Conservation (phyloP, 2,888 invertebrate species). For the Cheilosia grossa region DNA sequence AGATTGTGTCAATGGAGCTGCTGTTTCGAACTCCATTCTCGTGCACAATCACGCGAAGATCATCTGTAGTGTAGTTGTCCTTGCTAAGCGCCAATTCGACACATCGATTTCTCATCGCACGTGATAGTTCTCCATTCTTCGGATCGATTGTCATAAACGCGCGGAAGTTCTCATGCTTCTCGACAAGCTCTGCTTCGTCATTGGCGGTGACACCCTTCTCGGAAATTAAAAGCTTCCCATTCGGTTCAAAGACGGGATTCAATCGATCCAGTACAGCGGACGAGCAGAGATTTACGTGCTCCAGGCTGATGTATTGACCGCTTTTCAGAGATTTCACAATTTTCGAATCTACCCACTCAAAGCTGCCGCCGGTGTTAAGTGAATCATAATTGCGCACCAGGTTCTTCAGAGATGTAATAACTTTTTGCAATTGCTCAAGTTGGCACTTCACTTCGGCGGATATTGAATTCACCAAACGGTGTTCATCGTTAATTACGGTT, state of each 20-base stretch:
- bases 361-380: constrained; percentile 93
- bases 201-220: constrained; percentile 93
- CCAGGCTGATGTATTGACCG: constrained; percentile 93
- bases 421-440: constrained; percentile 50
- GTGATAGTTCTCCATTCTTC: constrained; percentile 96
- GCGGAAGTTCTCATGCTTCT: constrained; percentile 95
- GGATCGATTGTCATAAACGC: constrained; percentile 98
- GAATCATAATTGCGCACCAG: constrained; percentile 84
- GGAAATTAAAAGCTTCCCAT: constrained; percentile 93
- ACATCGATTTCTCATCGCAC: constrained; percentile 99
- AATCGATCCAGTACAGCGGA: constrained; percentile 98
- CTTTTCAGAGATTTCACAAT: constrained; percentile 92
- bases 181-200: constrained; percentile 88
- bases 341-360: constrained; percentile 96
- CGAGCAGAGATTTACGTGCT: constrained; percentile 97
- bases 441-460: constrained; percentile 37
- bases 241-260: constrained; percentile 97
- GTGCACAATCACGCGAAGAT: constrained; percentile 84
- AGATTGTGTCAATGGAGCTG: constrained; percentile 83
- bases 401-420: constrained; percentile 76
- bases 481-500: constrained; percentile 75
- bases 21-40: constrained; percentile 83
- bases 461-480: constrained; percentile 60
- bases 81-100: constrained; percentile 89
- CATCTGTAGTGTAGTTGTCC: constrained; percentile 83